Base-by-base conservation (phyloP, 2,113 vertebrate genomes). In the Ammodytes marinus region DNA sequence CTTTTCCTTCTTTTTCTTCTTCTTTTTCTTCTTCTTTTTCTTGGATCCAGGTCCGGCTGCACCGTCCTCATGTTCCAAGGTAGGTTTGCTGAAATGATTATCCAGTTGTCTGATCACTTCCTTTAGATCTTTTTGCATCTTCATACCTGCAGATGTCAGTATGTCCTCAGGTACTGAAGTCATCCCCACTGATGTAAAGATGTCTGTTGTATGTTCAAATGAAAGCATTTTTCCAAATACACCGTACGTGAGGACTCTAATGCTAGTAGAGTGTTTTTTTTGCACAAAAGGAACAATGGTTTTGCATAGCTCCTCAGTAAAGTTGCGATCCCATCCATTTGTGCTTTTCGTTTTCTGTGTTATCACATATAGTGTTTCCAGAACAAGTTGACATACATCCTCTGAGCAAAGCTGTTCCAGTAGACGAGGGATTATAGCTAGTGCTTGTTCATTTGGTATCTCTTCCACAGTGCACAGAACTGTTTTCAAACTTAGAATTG, bases 331-430 rank as follows among this genome's bases (percentile, higher is more conserved):
- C 80, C 89, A 92, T 35, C 2, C 42, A 17, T 59, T 10, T 68
- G 5, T 67, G 3, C 14, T 54, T 14, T 77, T 86, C n/a, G 68
- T 73, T 85, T 93, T 95, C 55, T 92, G 86, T 57, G 87, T 83
- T 59, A 86, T 79, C 17, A 90, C 77, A 80, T 79, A 87, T 0
- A 95, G 71, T 49, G 74, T 71, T 50, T 42, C 43, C 4, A 90
- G 45, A 52, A 84, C 19, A 5, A 1, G 0, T 6, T 5, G 0
- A 3, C 35, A 5, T 27, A 14, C 15, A 14, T 39, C 1, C 5
- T 74, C 0, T 46, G 37, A n/a, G 19, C 3, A 11, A 75, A 90
- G 70, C 5, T 2, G 7, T 3, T 80, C 19, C 49, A 88, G 82
- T 8, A 94, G 82, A 47, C 57, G 46, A 4, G n/a, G 49, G 6